Evolutionary conservation across 2,113 vertebrate species (phyloP).

Genomic region (Zingel zingel): DNA sequence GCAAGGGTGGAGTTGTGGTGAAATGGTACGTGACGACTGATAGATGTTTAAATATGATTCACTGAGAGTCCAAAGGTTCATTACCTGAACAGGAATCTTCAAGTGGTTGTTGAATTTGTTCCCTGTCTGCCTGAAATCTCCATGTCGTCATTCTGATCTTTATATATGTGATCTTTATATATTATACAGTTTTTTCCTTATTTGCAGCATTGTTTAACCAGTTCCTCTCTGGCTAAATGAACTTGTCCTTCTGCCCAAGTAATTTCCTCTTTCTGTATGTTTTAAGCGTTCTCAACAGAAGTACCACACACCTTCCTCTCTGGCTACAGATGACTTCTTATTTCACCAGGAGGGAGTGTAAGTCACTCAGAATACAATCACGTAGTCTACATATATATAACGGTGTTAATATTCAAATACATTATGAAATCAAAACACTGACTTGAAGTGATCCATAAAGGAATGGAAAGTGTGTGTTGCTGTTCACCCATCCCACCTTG

Average conservation of each 20-base stretch:
- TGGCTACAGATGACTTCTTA: slow-evolving; percentile 89
- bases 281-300: slow-evolving; percentile 84
- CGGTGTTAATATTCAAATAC: neutral
- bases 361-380: slow-evolving; percentile 52
- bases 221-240: slow-evolving; percentile 51
- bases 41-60: slow-evolving; percentile 51
- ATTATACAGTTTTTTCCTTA: neutral
- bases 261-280: slow-evolving; percentile 66
- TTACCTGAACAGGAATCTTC: slow-evolving; percentile 28
- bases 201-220: slow-evolving; percentile 42
- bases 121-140: neutral
- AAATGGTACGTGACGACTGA: slow-evolving; percentile 17
- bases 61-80: slow-evolving; percentile 28
- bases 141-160: neutral
- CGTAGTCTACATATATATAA: neutral
- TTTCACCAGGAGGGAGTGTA: slow-evolving; percentile 92
- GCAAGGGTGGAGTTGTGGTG: slow-evolving; percentile 19
- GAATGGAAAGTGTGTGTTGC: neutral
- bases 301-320: slow-evolving; percentile 90
- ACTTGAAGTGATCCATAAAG: neutral
- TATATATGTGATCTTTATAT: no score
- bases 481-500: neutral
- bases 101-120: neutral
- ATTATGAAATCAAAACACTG: neutral
- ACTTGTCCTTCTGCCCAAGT: slow-evolving; percentile 14